Base-by-base conservation (phyloP, 2,797 vertebrate genomes). In the Pelobates cultripes region DNA sequence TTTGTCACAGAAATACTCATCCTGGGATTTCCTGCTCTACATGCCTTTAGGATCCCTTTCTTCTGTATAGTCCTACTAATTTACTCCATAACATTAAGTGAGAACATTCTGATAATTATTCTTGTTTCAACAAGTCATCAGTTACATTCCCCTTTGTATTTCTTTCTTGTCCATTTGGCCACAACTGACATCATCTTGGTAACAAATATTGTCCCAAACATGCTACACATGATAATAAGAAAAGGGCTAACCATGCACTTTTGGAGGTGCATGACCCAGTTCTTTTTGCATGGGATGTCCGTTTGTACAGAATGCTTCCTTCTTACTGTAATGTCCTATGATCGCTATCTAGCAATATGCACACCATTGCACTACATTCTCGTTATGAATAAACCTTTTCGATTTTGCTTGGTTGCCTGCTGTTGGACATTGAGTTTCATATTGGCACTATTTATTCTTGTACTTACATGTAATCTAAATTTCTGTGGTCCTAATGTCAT, bases 371-470 rank as follows among this genome's bases (percentile, higher is more conserved):
- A 17, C 9, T 90, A 90, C 47, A 80, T 86, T 3, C 42, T 85
- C 7, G 69, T 90, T 75, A 88, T 90, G 87, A 84, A n/a, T 2
- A 73, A 73, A 0, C 41, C 73, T 13, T 53, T 88, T 70, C 89
- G 87, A 44, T 63, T 80, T 3, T 44, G 43, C 0, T 4, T 81
- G 3, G 84, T 86, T n/a, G 4, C 81, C n/a, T 82, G 83, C 44
- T 87, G 86, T 76, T 91, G 89, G 89, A 2, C 75, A 10, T 79
- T 88, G 8, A 86, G 85, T 0, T 81, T 90, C 51, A 53, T 86
- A 6, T 76, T 86, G 43, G 84, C 89, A 4, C 80, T 87, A 8
- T 84, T 85, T 44, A 81, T 86, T 43, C 75, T 85, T 0, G 83
- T 86, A 53, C 72, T 84, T 4, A 86, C 88, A 63, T 83, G 77